Evolutionary conservation across 2,888 invertebrate species (phyloP), one percentile per base, ranked within the genome.

Genomic region (Drymonia ruficornis): DNA sequence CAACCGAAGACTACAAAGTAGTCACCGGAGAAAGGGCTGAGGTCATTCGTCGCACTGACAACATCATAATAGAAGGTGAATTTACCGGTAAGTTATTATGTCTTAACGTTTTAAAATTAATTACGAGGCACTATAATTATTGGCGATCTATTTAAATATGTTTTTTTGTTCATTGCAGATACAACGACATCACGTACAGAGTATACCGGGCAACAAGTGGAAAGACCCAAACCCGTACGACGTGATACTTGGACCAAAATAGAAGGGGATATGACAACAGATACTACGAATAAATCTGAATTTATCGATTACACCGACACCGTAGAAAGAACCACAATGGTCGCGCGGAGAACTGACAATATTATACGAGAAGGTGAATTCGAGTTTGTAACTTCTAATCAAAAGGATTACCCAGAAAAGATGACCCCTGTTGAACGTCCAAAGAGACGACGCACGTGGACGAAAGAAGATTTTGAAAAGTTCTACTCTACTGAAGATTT

Each of bases 211-310:
- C 94, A 94, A 80, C 93, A 94, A 61, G 91, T 93, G 7, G 95
- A 95, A 81, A 89, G 95, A 71, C 93, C 95, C 44, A 94, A 89
- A 73, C 94, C 94, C 56, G 94, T 96, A 48, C 91, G 96, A 67
- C 93, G 96, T 52, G 96, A 96, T 73, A 96, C 96, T 1, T 96
- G 95, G 93, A 96, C 96, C 0, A 96, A 96, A 82, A 88, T 96
- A 45, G 96, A 96, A 85, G 96, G 96, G 31, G 96, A 96, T 53
- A 94, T 96, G 84, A 93, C 84, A 44, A 94, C 95, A 43, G 95
- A 95, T 69, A 96, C 96, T 5, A 96, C 96, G 16, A 94, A 89
- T 50, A 92, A 94, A 79, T 93, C 94, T 0, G 96, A 96, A 83
- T 96, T 93, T 72, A 87, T 95, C 54, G 95, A 96, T 80, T 94